phyloP scores from a whole-genome alignment of 2,888 invertebrate species.

The Choreutis nemorana region DNA sequence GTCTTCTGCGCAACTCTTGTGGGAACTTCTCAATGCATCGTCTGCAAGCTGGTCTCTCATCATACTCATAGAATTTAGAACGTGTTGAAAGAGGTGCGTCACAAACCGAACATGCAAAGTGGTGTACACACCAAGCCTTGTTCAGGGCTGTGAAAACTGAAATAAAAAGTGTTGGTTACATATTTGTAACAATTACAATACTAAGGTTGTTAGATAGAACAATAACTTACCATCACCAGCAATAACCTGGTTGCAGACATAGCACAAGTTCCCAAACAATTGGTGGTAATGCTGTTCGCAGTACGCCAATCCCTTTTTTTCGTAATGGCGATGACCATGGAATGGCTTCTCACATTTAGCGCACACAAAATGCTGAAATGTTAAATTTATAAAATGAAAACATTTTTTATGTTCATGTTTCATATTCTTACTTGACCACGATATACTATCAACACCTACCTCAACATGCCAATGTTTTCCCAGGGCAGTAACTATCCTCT shows the following conservation, averaged over 20 bases:
- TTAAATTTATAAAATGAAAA: constrained; percentile 4
- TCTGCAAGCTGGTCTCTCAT: constrained; percentile 97
- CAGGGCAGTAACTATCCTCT: constrained; percentile 96
- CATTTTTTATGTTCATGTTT: no score
- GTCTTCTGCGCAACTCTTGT: constrained; percentile 87
- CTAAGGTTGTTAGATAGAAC: not conserved
- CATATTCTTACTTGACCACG: no score
- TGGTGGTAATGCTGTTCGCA: constrained; percentile 99
- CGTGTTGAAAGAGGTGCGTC: constrained; percentile 96
- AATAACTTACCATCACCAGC: constrained; percentile 87
- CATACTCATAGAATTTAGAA: constrained; percentile 99
- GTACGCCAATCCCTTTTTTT: constrained; percentile 97
- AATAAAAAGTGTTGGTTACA: constrained; percentile 15
- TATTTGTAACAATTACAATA: not conserved
- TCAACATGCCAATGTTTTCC: constrained; percentile 99
- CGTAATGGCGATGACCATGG: constrained; percentile 98
- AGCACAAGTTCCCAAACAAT: constrained; percentile 98
- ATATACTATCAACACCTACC: no score
- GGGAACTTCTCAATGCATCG: constrained; percentile 98
- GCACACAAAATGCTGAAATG: constrained; percentile 94
- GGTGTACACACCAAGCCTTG: constrained; percentile 99
- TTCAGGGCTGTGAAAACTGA: constrained; percentile 96
- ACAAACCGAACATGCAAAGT: constrained; percentile 97
- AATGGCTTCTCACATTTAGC: constrained; percentile 99
- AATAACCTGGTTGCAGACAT: constrained; percentile 98